phyloP scores from a whole-genome alignment of 2,888 invertebrate species.

The Hirtodrosophila trivittata region DNA sequence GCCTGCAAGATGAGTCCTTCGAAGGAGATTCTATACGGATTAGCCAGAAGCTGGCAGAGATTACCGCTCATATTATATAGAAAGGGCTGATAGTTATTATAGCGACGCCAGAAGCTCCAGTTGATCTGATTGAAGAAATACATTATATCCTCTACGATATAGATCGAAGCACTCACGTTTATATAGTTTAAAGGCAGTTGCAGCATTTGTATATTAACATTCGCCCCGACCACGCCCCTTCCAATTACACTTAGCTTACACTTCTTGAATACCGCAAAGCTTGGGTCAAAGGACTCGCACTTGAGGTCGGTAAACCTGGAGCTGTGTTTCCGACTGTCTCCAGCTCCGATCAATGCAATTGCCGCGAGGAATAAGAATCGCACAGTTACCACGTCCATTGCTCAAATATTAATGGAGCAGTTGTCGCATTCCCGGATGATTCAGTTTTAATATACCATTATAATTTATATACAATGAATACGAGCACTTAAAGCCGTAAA shows the following conservation, averaged over 20 bases:
- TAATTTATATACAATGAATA: too few relatives aligned
- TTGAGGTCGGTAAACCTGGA: neutral
- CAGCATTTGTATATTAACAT: neutral
- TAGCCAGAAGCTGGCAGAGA: constrained; percentile 27
- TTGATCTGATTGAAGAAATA: constrained; percentile 32
- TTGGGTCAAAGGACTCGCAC: constrained; percentile 4
- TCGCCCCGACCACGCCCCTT: constrained; percentile 4
- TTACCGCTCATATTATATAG: constrained; percentile 25
- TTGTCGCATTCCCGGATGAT: too few relatives aligned
- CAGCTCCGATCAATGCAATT: too few relatives aligned
- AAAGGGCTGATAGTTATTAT: constrained; percentile 35
- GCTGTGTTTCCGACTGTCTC: too few relatives aligned
- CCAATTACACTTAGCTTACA: constrained; percentile 8
- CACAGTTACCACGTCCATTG: too few relatives aligned
- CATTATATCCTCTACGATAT: too few relatives aligned
- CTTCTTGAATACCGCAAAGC: neutral
- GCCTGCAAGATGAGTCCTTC: constrained; percentile 15
- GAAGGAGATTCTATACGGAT: constrained; percentile 16
- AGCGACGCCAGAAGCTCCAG: constrained; percentile 38
- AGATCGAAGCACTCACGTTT: too few relatives aligned
- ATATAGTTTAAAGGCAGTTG: neutral
- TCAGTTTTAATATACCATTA: too few relatives aligned
- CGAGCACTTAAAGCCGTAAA: too few relatives aligned
- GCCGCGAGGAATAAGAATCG: too few relatives aligned
- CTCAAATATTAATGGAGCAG: too few relatives aligned